phyloP scores from a whole-genome alignment of 2,888 invertebrate genomes.

The Harpagoxenus sublaevis region DNA sequence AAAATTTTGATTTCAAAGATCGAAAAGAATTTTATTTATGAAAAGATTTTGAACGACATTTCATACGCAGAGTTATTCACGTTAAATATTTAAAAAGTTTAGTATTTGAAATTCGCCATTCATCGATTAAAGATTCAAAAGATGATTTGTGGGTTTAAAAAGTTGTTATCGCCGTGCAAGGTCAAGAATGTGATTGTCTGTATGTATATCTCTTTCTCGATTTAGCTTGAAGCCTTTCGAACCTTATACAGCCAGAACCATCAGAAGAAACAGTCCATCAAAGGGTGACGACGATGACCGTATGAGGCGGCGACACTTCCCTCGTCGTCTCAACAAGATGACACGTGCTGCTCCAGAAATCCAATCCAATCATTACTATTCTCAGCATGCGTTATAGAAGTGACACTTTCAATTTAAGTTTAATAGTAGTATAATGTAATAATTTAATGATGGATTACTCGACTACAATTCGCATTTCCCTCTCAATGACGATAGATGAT shows the following conservation, averaged over 20 bases:
- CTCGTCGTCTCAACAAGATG: slow-evolving; percentile 63
- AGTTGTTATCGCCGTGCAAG: slow-evolving; percentile 67
- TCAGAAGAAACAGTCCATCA: slow-evolving; percentile 69
- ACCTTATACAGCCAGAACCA: slow-evolving; percentile 64
- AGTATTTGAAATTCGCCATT: slow-evolving; percentile 14
- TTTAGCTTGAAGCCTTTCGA: slow-evolving; percentile 70
- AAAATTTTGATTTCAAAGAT: background rate
- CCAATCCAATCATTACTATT: slow-evolving; percentile 53
- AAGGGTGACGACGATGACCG: slow-evolving; percentile 64
- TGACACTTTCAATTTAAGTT: slow-evolving; percentile 15
- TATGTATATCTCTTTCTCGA: slow-evolving; percentile 71
- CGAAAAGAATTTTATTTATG: background rate
- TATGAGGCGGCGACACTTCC: slow-evolving; percentile 71
- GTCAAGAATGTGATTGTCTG: slow-evolving; percentile 68
- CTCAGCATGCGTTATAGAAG: background rate
- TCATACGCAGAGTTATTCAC: background rate
- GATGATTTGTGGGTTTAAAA: slow-evolving; percentile 69
- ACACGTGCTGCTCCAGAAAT: slow-evolving; percentile 74
- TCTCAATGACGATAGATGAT: background rate
- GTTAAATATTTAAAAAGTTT: background rate
- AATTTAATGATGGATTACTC: background rate
- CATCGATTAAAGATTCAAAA: slow-evolving; percentile 70
- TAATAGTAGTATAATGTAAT: background rate
- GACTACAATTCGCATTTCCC: background rate
- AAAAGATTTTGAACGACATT: background rate